Conservation (phyloP, 2,888 invertebrate genomes). For the Trisateles emortualis region DNA sequence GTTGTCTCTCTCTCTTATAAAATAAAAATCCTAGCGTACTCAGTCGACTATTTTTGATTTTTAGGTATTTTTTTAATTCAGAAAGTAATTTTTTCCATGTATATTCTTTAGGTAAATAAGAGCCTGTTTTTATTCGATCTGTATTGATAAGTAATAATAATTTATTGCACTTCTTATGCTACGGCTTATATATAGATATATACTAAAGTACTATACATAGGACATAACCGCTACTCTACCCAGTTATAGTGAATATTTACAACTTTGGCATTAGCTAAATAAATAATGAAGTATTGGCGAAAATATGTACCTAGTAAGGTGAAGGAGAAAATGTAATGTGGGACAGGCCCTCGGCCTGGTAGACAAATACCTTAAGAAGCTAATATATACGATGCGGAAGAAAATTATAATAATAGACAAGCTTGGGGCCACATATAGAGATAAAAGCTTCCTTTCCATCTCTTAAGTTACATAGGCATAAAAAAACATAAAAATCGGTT, state of each 20-base stretch:
- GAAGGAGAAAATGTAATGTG: too few relatives aligned
- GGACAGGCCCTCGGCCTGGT: background rate
- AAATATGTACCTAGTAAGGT: too few relatives aligned
- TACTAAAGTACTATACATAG: constrained; percentile 38
- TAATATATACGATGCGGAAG: too few relatives aligned
- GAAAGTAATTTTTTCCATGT: too few relatives aligned
- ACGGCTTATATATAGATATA: constrained; percentile 22
- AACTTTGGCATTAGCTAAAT: constrained; percentile 83
- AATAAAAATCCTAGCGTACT: too few relatives aligned
- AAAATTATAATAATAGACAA: too few relatives aligned
- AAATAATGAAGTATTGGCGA: constrained; percentile 27
- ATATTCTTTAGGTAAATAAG: background rate
- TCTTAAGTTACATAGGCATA: too few relatives aligned
- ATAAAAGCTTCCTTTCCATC: too few relatives aligned
- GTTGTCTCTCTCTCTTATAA: too few relatives aligned
- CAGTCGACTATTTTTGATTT: background rate
- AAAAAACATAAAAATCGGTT: too few relatives aligned
- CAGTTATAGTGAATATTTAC: constrained; percentile 61
- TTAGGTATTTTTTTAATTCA: background rate
- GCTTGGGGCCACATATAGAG: too few relatives aligned
- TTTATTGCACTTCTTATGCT: constrained; percentile 53
- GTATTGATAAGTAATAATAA: constrained; percentile 9
- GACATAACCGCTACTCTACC: constrained; percentile 69
- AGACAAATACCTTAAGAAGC: too few relatives aligned
- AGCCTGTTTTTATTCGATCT: background rate